A percentile compares a stretch with the other conserved stretches of the same genome.
Evolutionary conservation across 92 coral and sea anemone species (phyloP).

Genomic region (Metridium senile): DNA sequence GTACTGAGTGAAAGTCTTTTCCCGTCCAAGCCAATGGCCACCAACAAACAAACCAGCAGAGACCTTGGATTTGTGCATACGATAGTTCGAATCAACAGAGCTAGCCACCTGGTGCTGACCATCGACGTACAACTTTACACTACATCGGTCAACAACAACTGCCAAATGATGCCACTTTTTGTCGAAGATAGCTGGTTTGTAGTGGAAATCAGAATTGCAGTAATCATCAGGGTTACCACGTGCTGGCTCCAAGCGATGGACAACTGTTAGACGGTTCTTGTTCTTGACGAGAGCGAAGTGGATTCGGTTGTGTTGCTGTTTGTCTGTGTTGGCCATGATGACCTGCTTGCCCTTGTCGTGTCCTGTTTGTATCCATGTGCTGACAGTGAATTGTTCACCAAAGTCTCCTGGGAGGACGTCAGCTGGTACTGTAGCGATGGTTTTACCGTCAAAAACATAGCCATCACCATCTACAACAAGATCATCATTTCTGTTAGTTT

Average conservation of each 20-base stretch:
- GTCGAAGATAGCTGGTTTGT: conserved; percentile 79
- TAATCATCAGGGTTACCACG: conserved; percentile 77
- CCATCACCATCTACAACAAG: conserved; percentile 54
- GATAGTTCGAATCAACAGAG: conserved; percentile 64
- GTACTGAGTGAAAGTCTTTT: conserved; percentile 53
- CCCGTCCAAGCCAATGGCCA: conserved; percentile 85
- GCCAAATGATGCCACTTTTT: conserved; percentile 87
- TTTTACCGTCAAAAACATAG: conserved; percentile 73
- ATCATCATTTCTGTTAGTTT: background rate
- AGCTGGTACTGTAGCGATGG: conserved; percentile 64
- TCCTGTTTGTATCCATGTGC: conserved; percentile 81
- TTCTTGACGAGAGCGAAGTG: conserved; percentile 80
- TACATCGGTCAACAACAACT: conserved; percentile 67
- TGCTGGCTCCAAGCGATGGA: conserved; percentile 78
- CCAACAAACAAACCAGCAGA: conserved; percentile 69
- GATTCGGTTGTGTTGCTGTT: conserved; percentile 75
- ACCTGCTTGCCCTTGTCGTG: conserved; percentile 60
- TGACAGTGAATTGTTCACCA: conserved; percentile 76
- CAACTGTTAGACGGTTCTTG: conserved; percentile 62
- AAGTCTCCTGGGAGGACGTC: conserved; percentile 64
- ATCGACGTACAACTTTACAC: conserved; percentile 63
- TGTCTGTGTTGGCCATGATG: conserved; percentile 79
- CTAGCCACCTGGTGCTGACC: conserved; percentile 43
- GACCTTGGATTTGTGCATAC: conserved; percentile 80
- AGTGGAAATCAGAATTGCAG: conserved; percentile 74